These are phyloP conservation scores for Nothobranchius furzeri DNA, from an alignment of 2,113 vertebrate genomes.

Conservation along the genomic window DNA sequence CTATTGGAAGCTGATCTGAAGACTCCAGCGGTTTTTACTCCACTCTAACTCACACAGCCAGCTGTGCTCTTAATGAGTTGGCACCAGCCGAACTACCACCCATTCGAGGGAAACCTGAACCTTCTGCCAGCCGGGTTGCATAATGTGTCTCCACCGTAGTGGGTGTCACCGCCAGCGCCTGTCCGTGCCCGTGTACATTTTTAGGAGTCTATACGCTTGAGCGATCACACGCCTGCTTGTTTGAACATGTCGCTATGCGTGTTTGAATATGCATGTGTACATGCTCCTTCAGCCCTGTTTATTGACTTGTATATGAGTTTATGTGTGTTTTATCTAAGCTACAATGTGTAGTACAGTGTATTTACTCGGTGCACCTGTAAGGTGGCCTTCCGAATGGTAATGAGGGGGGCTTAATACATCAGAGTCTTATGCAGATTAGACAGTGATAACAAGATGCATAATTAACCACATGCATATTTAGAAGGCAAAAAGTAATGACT, in stretches of 20 bases:
- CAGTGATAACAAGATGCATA: constrained; percentile 69
- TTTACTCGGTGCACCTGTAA: constrained; percentile 67
- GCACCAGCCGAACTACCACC: constrained; percentile 52
- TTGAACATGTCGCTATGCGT: constrained; percentile 29
- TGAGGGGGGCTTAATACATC: constrained; percentile 61
- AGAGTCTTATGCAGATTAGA: constrained; percentile 70
- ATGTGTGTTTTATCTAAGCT: constrained; percentile 12
- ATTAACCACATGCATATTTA: constrained; percentile 74
- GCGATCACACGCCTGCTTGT: constrained; percentile 40
- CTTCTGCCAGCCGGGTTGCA: constrained; percentile 60
- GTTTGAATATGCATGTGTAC: constrained; percentile 16
- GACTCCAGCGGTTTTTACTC: constrained; percentile 35
- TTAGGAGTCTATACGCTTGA: constrained; percentile 30
- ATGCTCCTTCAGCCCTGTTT: constrained; percentile 2
- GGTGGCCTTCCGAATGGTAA: constrained; percentile 56
- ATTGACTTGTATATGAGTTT: constrained; percentile 11
- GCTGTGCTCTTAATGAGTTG: constrained; percentile 77
- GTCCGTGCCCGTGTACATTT: constrained; percentile 23
- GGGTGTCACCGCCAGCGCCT: constrained; percentile 27
- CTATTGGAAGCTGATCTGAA: constrained; percentile 42
- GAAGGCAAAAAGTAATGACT: constrained; percentile 58
- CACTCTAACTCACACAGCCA: constrained; percentile 49
- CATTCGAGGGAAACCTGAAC: constrained; percentile 47
- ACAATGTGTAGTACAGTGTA: constrained; percentile 45
- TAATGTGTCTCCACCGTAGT: constrained; percentile 48